Base-by-base conservation (phyloP, 2,888 invertebrate species). In the Timandra comae region DNA sequence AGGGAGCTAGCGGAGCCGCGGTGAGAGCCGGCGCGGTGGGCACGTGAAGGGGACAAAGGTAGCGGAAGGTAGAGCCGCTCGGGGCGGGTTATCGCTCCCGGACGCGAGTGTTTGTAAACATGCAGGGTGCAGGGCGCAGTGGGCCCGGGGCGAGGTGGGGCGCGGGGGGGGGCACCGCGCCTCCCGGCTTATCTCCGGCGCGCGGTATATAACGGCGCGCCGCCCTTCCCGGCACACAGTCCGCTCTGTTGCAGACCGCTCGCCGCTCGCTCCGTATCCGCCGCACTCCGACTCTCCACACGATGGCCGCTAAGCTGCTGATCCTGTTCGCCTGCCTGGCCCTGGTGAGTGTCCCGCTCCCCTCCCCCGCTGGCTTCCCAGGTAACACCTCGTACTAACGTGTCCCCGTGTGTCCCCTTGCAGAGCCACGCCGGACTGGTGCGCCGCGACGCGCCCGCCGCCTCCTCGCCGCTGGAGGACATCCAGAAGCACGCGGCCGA, bases 321-420 rank as follows among this genome's bases (percentile, higher is more conserved):
- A 41, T 74, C n/a, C 40, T 77, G 30, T 38, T 75, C 49, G 74
- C 72, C 53, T 73, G 70, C 63, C 35, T 80, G 55, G 80, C 77
- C 25, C 46, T 80, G 56, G 82, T 82, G 52, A 78, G 81, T 76
- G 43, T 12, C 3, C 7, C 12, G 9, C 13, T 5, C 19, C 21
- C 3, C n/a, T 8, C 13, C 5, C n/a, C 22, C 6, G 11, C 16
- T 10, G n/a, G 27, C 30, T n/a, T 24, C 7, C 25, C 22, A 12
- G 11, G 7, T 13, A 12, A 7, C 11, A 8, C 5, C 12, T 16
- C 9, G 22, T 13, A 12, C 11, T n/a, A 2, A 23, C 25, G 19
- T 16, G 9, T 28, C 23, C 7, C 9, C 2, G 12, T 38, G 7
- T 22, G 32, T 13, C 16, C 16, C 16, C n/a, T 46, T 43, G 6